These are phyloP conservation scores for Acromyrmex echinatior DNA, from an alignment of 1,140 invertebrate species.

Conservation along the genomic window DNA sequence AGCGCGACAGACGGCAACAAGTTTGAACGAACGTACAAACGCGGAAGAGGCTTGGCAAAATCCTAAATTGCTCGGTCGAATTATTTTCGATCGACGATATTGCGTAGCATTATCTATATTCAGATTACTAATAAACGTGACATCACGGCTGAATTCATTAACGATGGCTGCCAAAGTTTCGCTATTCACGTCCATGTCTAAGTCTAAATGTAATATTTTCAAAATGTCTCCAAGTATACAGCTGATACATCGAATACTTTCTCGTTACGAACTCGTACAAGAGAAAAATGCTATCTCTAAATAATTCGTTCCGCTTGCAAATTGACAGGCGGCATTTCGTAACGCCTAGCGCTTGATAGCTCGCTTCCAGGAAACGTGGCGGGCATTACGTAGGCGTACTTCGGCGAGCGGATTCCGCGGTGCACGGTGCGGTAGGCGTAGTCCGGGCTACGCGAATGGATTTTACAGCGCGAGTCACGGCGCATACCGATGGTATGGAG, in stretches of 20 bases:
- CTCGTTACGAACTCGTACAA: not conserved
- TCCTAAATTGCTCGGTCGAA: not conserved
- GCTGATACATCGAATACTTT: not conserved
- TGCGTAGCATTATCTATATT: not conserved
- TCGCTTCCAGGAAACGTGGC: conserved; percentile 48
- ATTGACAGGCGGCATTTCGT: conserved; percentile 53
- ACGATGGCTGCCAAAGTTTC: conserved; percentile 10
- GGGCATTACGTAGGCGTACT: conserved; percentile 69
- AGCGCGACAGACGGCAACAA: conserved; percentile 72
- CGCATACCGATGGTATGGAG: conserved; percentile 50
- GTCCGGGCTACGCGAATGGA: conserved; percentile 63
- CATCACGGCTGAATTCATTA: not conserved
- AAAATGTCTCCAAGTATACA: not conserved
- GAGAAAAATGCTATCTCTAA: not conserved
- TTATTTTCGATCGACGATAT: not conserved
- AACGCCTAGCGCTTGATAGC: conserved; percentile 35
- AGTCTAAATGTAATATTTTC: not conserved
- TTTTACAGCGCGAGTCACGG: conserved; percentile 61
- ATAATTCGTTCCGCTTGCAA: conserved; percentile 38
- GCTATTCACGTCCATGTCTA: not conserved
- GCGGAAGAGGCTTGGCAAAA: not conserved
- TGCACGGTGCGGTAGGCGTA: conserved; percentile 70
- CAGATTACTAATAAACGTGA: not conserved
- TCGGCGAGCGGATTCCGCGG: conserved; percentile 49
- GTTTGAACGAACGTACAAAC: not conserved